Base-by-base conservation (phyloP, 2,888 invertebrate genomes). In the Troilus luridus region DNA sequence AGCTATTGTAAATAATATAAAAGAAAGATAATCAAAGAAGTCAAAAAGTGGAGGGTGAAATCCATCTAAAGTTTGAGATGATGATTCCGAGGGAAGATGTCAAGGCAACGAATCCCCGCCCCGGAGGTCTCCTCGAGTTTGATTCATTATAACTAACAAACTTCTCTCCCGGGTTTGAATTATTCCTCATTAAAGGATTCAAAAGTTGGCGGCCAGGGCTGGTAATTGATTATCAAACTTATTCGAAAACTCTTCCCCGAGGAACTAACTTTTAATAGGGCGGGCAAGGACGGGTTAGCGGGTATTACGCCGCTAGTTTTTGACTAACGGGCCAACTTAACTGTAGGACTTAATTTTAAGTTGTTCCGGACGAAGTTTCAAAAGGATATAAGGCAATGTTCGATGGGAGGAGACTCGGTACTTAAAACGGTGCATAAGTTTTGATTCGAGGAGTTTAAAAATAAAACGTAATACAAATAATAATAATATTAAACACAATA, bases 111-210 rank as follows among this genome's bases (percentile, higher is more conserved):
- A 85, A 85, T 85, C 21, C 72, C 72, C 19, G 72, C 12, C 0
- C 24, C 6, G 21, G 12, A 24, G 12, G 67, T n/a, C 2, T 7
- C 24, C 54, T 0, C 17, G 77, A 77, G 64, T 54, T 67, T 77
- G 90, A 90, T 77, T 90, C 90, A 90, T 90, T 90, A 90, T 90
- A 90, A 90, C 90, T 90, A 90, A 90, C 90, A 90, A 90, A 90
- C 90, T 90, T 59, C 89, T 41, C 21, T 6, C 21, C 64, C 14
- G 58, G 59, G 77, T 56, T 90, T 90, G 90, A 90, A 90, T 90
- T 90, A 90, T 90, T 90, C 77, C 90, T 90, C 90, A 90, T 90
- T 90, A 90, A 90, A 90, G 90, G 72, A 67, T 90, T 90, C 72
- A 90, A 90, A 90, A 90, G 90, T 77, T 77, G 19, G 19, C 54